Conservation (phyloP, 2,113 vertebrate species). For the pig (Sus scrofa) region DNA sequence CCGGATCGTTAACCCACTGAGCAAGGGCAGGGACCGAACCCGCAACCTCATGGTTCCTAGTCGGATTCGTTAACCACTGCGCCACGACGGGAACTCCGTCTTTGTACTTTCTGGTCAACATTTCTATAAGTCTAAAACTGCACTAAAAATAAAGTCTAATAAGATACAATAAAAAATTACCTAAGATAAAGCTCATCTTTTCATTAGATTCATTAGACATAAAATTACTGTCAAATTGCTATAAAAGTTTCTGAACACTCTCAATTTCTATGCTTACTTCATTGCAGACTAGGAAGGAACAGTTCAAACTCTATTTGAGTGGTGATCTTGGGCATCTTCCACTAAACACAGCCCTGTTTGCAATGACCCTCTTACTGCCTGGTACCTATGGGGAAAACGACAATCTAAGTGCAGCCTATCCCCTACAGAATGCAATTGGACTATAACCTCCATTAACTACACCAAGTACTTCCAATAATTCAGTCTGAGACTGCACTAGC, state of each 20-base stretch:
- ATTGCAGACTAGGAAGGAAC: neutral
- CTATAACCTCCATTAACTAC: slow-evolving; percentile 2
- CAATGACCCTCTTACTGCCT: neutral
- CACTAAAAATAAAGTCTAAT: slow-evolving; percentile 29
- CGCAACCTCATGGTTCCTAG: too few relatives aligned
- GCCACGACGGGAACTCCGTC: too few relatives aligned
- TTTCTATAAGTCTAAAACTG: slow-evolving; percentile 18
- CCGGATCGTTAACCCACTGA: too few relatives aligned
- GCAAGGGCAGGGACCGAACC: too few relatives aligned
- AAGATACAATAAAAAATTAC: neutral
- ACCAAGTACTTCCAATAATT: slow-evolving; percentile 10
- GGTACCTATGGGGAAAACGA: neutral
- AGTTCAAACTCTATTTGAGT: slow-evolving; percentile 3
- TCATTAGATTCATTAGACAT: slow-evolving; percentile 29
- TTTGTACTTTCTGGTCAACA: neutral
- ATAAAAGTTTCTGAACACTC: slow-evolving; percentile 4
- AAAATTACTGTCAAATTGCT: slow-evolving; percentile 42
- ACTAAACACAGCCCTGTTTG: neutral
- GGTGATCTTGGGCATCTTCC: neutral
- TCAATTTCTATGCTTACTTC: slow-evolving; percentile 27
- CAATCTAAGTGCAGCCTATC: neutral
- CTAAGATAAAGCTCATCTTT: slow-evolving; percentile 23
- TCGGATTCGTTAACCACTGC: too few relatives aligned
- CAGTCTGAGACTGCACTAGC: neutral
- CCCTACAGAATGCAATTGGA: neutral